Percentiles rank a stretch among this genome's conserved stretches.
phyloP scores from a whole-genome alignment of 2,888 invertebrate genomes.

The Iphiclides podalirius region DNA sequence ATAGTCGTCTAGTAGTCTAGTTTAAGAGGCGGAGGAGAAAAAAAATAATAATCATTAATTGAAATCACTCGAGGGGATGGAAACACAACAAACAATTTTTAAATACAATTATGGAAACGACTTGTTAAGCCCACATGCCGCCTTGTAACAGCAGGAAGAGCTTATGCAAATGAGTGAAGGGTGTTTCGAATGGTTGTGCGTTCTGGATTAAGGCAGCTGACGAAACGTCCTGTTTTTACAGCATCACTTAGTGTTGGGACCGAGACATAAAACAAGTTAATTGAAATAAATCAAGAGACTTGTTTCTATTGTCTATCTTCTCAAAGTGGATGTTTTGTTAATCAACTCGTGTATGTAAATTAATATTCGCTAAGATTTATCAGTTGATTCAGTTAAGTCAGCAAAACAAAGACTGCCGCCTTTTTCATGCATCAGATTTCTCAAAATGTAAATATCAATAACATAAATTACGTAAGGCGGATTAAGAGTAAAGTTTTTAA shows the following conservation, averaged over 20 bases:
- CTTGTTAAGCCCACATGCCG: conserved; percentile 43
- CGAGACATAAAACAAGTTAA: conserved; percentile 41
- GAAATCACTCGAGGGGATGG: neutral
- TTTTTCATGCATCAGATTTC: too few relatives aligned
- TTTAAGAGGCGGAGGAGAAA: too few relatives aligned
- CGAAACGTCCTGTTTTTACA: conserved; percentile 64
- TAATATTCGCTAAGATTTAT: too few relatives aligned
- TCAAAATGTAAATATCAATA: too few relatives aligned
- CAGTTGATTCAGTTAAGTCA: too few relatives aligned
- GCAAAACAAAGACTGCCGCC: too few relatives aligned
- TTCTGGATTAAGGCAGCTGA: conserved; percentile 62
- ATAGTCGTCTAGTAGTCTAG: too few relatives aligned
- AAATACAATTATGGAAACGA: conserved; percentile 23
- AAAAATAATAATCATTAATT: neutral
- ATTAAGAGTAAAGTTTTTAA: too few relatives aligned
- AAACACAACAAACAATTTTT: conserved; percentile 12
- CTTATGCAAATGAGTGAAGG: conserved; percentile 74
- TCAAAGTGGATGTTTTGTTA: too few relatives aligned
- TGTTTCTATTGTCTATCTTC: neutral
- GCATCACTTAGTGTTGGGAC: conserved; percentile 62
- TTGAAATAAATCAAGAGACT: conserved; percentile 29
- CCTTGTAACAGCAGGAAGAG: conserved; percentile 66
- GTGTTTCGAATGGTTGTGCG: conserved; percentile 50
- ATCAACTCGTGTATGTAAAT: too few relatives aligned
- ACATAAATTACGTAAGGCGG: too few relatives aligned